These are phyloP conservation scores for Horisme vitalbata DNA, from an alignment of 2,888 invertebrate species.

Conservation along the genomic window DNA sequence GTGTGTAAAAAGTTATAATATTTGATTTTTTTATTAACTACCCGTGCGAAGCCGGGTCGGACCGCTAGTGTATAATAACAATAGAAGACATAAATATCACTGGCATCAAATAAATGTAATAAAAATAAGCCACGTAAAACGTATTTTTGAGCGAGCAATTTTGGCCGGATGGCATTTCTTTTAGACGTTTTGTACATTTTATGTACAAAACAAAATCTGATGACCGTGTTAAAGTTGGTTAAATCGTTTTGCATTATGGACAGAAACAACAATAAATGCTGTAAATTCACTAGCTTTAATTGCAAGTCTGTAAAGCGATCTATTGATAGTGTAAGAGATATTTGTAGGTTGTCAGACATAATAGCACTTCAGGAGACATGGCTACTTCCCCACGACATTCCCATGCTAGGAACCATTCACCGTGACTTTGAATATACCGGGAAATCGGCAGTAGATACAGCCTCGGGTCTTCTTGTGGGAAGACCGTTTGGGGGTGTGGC, in stretches of 20 bases:
- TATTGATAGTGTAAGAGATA: neutral
- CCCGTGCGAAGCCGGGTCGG: too few relatives aligned
- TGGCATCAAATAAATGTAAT: too few relatives aligned
- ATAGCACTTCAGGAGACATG: too few relatives aligned
- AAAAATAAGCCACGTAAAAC: too few relatives aligned
- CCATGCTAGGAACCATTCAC: neutral
- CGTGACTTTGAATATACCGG: neutral
- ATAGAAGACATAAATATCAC: too few relatives aligned
- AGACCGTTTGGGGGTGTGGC: neutral
- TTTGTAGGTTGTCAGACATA: neutral
- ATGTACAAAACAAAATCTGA: neutral
- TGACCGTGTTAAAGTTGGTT: neutral
- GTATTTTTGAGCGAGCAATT: slow-evolving; percentile 5
- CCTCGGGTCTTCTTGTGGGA: neutral
- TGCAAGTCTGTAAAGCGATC: neutral
- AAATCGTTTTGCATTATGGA: neutral
- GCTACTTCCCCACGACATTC: too few relatives aligned
- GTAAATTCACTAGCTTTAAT: neutral
- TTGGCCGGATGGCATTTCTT: too few relatives aligned
- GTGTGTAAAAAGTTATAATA: too few relatives aligned
- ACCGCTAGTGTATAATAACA: too few relatives aligned
- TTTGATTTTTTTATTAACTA: too few relatives aligned
- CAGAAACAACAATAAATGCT: neutral
- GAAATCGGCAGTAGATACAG: neutral
- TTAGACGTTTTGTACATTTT: slow-evolving; percentile 5